phyloP scores from a whole-genome alignment of 2,113 vertebrate genomes.

The Nymphicus hollandicus region DNA sequence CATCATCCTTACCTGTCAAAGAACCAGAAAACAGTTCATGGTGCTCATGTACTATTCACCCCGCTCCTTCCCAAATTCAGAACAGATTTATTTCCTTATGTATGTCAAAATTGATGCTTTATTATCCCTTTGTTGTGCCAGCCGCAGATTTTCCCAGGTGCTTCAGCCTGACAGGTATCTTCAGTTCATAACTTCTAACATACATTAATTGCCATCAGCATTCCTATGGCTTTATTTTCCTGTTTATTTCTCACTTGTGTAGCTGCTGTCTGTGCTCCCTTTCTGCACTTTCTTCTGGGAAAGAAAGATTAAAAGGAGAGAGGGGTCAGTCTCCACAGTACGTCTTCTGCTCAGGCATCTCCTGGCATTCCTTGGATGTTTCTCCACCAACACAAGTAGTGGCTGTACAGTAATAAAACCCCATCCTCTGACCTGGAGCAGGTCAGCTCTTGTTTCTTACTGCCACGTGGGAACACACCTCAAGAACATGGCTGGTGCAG shows the following conservation, averaged over 20 bases:
- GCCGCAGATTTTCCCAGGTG: neutral
- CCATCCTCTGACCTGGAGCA: neutral
- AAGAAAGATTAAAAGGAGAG: neutral
- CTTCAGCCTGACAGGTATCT: neutral
- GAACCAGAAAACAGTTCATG: neutral
- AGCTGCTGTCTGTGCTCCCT: neutral
- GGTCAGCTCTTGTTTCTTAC: neutral
- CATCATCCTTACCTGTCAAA: neutral
- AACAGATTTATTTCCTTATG: neutral
- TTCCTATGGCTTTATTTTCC: neutral
- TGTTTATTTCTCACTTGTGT: neutral
- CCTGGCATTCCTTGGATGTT: neutral
- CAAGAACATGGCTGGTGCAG: neutral
- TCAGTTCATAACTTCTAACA: neutral
- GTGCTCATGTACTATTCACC: constrained; percentile 36
- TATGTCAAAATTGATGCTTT: neutral
- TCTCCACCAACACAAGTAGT: neutral
- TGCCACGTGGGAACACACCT: neutral
- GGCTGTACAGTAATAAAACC: neutral
- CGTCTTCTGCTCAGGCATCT: neutral
- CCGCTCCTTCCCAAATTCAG: neutral
- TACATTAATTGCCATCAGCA: neutral
- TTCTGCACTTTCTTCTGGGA: neutral
- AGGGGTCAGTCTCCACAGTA: neutral
- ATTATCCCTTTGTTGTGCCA: constrained; percentile 29